Conservation (phyloP, 1,140 invertebrate species). For the Drosophila quadrilineata region DNA sequence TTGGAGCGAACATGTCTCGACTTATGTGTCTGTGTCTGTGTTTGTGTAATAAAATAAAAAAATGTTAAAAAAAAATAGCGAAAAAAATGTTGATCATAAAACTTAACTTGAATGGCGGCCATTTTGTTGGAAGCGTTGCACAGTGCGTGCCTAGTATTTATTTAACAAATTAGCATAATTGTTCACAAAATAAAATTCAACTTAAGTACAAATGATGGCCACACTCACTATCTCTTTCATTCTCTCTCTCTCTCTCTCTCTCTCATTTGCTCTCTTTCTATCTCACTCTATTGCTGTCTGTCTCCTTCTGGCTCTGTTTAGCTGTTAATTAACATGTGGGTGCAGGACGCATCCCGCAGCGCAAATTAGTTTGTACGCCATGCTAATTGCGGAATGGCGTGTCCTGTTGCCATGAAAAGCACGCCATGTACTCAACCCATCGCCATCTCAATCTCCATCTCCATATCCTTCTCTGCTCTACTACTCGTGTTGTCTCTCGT, state of each 20-base stretch:
- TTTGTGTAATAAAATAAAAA: constrained; percentile 69
- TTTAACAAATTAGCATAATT: constrained; percentile 81
- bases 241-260: background rate
- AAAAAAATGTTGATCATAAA: no score
- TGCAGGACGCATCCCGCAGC: constrained; percentile 63
- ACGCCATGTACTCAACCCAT: constrained; percentile 35
- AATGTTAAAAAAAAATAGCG: constrained; percentile 57
- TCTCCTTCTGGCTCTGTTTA: background rate
- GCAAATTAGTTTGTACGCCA: constrained; percentile 80
- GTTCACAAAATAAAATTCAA: constrained; percentile 81
- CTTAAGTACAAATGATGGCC: constrained; percentile 79
- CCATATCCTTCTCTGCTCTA: background rate
- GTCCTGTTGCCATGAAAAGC: constrained; percentile 64
- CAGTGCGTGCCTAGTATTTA: constrained; percentile 71
- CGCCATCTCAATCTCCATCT: no score
- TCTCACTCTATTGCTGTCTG: background rate
- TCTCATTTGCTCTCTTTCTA: background rate
- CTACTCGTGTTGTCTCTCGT: constrained; percentile 1
- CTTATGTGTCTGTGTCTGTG: constrained; percentile 2
- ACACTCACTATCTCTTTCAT: background rate
- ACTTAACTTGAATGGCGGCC: constrained; percentile 72
- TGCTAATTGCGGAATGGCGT: constrained; percentile 78
- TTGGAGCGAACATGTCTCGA: constrained; percentile 47
- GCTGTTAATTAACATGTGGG: constrained; percentile 78
- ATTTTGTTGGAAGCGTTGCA: constrained; percentile 48